Conservation (phyloP, 2,113 vertebrate species). For the Agelaius tricolor region DNA sequence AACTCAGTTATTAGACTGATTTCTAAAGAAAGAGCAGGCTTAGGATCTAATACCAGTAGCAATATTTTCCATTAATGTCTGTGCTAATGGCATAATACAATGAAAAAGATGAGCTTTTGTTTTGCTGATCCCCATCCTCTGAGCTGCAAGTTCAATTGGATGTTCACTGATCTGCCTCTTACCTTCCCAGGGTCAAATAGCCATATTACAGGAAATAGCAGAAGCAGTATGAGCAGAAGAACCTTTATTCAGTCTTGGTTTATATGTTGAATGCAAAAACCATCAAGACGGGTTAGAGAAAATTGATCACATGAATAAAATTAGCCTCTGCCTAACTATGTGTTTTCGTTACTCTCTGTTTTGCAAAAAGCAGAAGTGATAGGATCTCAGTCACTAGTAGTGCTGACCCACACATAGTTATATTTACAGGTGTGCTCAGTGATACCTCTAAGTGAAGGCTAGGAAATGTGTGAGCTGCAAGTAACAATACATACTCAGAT, state of each 20-base stretch:
- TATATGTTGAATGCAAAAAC: not conserved
- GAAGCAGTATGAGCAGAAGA: not conserved
- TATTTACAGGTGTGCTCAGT: not conserved
- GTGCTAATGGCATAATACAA: not conserved
- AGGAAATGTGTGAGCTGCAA: not conserved
- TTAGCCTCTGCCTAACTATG: not conserved
- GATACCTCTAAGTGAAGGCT: not conserved
- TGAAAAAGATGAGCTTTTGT: not conserved
- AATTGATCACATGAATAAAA: not conserved
- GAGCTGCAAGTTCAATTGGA: not conserved
- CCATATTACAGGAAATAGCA: not conserved
- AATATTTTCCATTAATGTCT: not conserved
- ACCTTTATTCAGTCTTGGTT: not conserved
- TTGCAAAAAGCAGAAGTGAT: not conserved
- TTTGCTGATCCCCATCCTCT: not conserved
- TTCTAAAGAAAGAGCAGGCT: not conserved
- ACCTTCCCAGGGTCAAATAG: not conserved
- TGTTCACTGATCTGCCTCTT: not conserved
- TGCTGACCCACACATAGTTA: accelerated
- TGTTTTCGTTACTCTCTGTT: not conserved
- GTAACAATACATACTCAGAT: not conserved
- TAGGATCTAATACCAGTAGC: not conserved
- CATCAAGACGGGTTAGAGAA: not conserved
- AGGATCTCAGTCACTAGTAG: not conserved
- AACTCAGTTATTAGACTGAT: not conserved